Conservation (phyloP, 2,797 vertebrate genomes). For the Melanotaenia maccullochi region DNA sequence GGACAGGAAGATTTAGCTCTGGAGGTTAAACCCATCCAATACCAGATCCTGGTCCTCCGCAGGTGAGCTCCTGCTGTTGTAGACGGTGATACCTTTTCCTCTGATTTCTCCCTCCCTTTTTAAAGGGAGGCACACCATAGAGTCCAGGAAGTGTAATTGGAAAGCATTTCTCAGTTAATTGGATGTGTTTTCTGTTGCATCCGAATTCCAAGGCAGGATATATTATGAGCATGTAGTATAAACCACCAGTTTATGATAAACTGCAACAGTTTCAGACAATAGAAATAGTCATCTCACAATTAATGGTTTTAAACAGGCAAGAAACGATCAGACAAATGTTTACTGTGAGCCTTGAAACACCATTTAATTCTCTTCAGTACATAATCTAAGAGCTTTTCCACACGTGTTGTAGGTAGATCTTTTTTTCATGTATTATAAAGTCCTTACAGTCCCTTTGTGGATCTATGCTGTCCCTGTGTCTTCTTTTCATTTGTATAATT, state of each 20-base stretch:
- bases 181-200: slow-evolving; percentile 3
- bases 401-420: too few relatives aligned
- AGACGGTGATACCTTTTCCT: too few relatives aligned
- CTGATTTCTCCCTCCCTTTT: not conserved
- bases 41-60: slow-evolving; percentile 74
- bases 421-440: not conserved
- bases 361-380: not conserved
- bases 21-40: slow-evolving; percentile 74
- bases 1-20: slow-evolving; percentile 60
- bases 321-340: not conserved
- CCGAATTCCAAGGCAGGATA: not conserved
- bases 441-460: not conserved
- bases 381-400: too few relatives aligned
- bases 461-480: not conserved
- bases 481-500: not conserved
- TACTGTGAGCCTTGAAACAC: not conserved
- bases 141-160: not conserved
- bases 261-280: too few relatives aligned
- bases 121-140: not conserved
- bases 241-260: not conserved
- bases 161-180: not conserved
- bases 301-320: not conserved
- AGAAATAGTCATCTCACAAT: not conserved
- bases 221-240: not conserved
- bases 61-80: slow-evolving; percentile 46